Evolutionary conservation across 2,113 vertebrate species (phyloP), one percentile per base, ranked within the genome.

Genomic region (Stigmatopora nigra): DNA sequence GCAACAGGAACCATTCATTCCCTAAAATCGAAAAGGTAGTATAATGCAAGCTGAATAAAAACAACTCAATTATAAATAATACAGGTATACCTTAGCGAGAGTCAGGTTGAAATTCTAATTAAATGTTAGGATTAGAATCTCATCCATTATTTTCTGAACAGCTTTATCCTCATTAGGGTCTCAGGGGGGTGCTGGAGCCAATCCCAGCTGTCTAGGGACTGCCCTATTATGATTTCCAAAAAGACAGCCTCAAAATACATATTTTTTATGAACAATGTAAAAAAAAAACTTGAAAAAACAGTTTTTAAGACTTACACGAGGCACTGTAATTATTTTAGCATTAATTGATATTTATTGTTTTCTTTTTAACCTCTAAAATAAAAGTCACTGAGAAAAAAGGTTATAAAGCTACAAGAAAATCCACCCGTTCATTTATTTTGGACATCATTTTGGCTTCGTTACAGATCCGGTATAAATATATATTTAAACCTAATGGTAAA

Each of bases 21-120:
- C 10, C 79, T 70, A 63, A 72, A 55, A 55, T 60, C 75, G 51
- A 71, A 63, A 72, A 80, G 82, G 78, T 69, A 80, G 64, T 71
- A 38, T 70, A 76, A 82, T 72, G 78, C 72, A 71, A 80, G 73
- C 56, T 70, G 69, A 68, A 62, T 12, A 14, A 61, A 70, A 55
- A 82, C 75, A 72, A 60, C 67, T 16, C 9, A 45, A 67, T 56
- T 38, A 36, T 71, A 47, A 46, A 71, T 62, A 61, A 78, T 64
- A 60, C 15, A 68, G 38, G 38, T 41, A 41, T 41, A 41, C 57
- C 17, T 41, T 45, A 45, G 16, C 71, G 55, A 3, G 3, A 3
- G 25, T 31, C 25, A 31, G 53, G 14, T 20, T 12, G 14, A 49
- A 12, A n/a, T n/a, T n/a, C 41, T n/a, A 62, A 72, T 51, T 62